phyloP scores from a whole-genome alignment of 2,113 vertebrate genomes.

The Origma solitaria region DNA sequence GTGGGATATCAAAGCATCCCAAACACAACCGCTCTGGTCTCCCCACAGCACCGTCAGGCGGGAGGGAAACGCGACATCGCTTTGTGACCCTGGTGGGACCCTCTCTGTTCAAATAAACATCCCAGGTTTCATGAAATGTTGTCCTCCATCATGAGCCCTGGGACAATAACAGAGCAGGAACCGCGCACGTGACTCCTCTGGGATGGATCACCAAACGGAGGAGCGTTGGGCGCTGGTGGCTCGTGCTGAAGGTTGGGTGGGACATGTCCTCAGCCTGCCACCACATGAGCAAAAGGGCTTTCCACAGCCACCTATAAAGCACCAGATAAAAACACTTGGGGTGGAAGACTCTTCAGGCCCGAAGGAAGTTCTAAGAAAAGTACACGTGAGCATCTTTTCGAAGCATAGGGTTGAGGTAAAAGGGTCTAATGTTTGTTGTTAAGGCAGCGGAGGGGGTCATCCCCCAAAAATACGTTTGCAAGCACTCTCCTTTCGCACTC shows the following conservation, averaged over 20 bases:
- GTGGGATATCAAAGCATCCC: neutral
- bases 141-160: conserved; percentile 3
- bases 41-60: neutral
- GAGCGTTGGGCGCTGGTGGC: neutral
- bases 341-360: neutral
- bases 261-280: neutral
- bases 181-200: neutral
- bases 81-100: conserved; percentile 50
- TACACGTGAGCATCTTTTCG: rapidly evolving
- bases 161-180: neutral
- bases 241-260: neutral
- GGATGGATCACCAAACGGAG: conserved; percentile 4
- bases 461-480: neutral
- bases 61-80: neutral
- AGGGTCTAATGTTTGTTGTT: neutral
- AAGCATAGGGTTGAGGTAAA: neutral
- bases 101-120: conserved; percentile 59
- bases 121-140: conserved; percentile 11
- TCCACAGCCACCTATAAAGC: neutral
- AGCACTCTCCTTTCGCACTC: neutral
- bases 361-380: neutral
- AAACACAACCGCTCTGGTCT: neutral
- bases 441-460: neutral
- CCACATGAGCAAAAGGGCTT: neutral
- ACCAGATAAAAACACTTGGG: neutral